phyloP scores from a whole-genome alignment of 2,888 invertebrate genomes.

The Fragum whitleyi region DNA sequence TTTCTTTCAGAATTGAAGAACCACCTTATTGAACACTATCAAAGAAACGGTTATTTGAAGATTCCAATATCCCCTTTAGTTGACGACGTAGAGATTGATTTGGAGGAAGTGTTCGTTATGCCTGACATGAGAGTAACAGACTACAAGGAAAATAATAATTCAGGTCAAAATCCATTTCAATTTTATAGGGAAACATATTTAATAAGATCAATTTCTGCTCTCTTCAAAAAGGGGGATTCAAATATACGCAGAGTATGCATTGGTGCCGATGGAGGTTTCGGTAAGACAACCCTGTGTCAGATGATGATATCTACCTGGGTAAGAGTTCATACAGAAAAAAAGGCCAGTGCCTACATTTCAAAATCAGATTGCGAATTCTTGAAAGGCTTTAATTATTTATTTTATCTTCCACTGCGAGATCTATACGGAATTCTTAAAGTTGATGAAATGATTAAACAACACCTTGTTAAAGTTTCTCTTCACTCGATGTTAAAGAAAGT shows the following conservation, averaged over 20 bases:
- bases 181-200: too few relatives aligned
- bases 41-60: too few relatives aligned
- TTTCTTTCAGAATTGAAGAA: too few relatives aligned
- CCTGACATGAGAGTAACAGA: too few relatives aligned
- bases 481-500: background rate
- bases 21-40: too few relatives aligned
- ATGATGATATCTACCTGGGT: slow-evolving; percentile 15
- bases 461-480: background rate
- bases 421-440: background rate
- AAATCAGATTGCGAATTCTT: background rate
- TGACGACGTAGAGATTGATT: too few relatives aligned
- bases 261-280: slow-evolving; percentile 17
- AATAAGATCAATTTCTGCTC: too few relatives aligned
- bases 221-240: too few relatives aligned
- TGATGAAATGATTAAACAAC: slow-evolving; percentile 8
- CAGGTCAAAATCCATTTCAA: too few relatives aligned
- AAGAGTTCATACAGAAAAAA: background rate
- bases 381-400: background rate
- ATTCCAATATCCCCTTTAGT: too few relatives aligned
- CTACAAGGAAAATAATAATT: too few relatives aligned
- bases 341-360: background rate
- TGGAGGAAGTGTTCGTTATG: too few relatives aligned
- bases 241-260: slow-evolving; percentile 20
- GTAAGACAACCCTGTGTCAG: slow-evolving; percentile 25
- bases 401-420: slow-evolving; percentile 1